A percentile compares a stretch with the other conserved stretches of the same genome.
Conservation (phyloP, 2,888 invertebrate genomes). For the Spicauda simplicius region DNA sequence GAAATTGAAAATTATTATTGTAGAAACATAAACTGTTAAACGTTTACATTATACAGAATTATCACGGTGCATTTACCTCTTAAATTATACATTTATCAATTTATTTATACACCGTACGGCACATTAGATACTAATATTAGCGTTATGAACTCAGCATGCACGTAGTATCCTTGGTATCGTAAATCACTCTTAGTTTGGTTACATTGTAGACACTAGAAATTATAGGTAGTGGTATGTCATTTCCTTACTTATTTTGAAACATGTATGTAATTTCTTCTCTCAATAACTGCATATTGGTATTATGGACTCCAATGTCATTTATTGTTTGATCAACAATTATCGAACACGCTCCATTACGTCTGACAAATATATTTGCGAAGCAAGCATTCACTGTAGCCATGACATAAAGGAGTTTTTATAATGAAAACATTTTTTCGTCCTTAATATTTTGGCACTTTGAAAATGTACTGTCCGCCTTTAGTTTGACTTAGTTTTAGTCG, state of each 20-base stretch:
- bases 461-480: too few relatives aligned
- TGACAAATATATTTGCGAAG: conserved; percentile 39
- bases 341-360: conserved; percentile 35
- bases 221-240: conserved; percentile 51
- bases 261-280: conserved; percentile 27
- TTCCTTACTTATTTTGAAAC: conserved; percentile 39
- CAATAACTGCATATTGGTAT: conserved; percentile 18
- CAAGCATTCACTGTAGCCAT: conserved; percentile 28
- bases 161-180: conserved; percentile 66
- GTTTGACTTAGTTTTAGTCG: conserved; percentile 10
- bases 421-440: too few relatives aligned
- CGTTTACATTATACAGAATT: conserved; percentile 20
- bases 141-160: conserved; percentile 73
- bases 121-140: conserved; percentile 71
- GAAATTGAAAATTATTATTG: too few relatives aligned
- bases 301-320: conserved; percentile 28
- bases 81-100: conserved; percentile 58
- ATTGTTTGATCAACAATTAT: conserved; percentile 35
- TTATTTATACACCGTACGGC: conserved; percentile 65
- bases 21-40: too few relatives aligned
- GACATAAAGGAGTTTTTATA: not conserved
- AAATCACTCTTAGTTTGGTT: conserved; percentile 65
- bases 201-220: conserved; percentile 61
- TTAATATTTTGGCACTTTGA: too few relatives aligned
- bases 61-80: conserved; percentile 60